Percentiles rank a stretch among this genome's conserved stretches.
Conservation (phyloP, 2,113 vertebrate species). For the Hylia prasina region DNA sequence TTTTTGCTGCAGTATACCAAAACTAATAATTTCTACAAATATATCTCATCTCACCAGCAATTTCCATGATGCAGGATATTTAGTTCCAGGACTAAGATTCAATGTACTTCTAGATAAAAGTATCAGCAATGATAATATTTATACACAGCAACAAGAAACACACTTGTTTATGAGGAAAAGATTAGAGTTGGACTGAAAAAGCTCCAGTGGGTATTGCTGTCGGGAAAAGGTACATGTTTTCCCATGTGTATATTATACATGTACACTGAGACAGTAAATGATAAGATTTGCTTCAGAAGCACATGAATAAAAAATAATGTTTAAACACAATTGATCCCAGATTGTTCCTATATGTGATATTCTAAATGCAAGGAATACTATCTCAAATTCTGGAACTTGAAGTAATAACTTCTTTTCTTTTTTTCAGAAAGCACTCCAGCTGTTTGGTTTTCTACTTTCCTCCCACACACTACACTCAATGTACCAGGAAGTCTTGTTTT, state of each 20-base stretch:
- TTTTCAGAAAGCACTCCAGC: neutral
- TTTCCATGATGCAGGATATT: neutral
- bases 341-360: neutral
- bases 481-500: neutral
- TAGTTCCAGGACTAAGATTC: neutral
- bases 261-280: neutral
- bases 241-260: neutral
- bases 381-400: neutral
- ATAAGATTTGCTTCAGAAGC: neutral
- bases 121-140: neutral
- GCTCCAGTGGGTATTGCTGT: neutral
- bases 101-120: neutral
- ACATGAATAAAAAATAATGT: neutral
- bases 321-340: neutral
- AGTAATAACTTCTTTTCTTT: neutral
- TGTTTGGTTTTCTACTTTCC: neutral
- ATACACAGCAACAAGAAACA: neutral
- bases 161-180: neutral
- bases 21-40: neutral
- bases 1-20: neutral
- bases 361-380: neutral
- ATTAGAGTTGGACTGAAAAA: neutral
- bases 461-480: neutral
- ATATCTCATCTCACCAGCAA: neutral
- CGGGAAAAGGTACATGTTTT: neutral